Conservation (phyloP, 2,113 vertebrate genomes). For the Orycteropus afer region DNA sequence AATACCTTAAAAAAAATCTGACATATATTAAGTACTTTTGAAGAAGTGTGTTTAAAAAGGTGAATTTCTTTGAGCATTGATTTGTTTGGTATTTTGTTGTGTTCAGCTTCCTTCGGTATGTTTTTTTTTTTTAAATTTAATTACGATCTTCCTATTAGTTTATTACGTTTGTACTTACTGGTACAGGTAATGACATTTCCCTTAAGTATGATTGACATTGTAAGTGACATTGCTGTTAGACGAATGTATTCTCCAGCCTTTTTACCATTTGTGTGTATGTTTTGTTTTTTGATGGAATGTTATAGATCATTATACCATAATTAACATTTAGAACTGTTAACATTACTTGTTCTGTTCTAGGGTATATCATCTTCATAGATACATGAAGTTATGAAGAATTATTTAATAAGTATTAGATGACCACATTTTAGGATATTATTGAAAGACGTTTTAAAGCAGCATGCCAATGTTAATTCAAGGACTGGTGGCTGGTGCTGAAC, state of each 20-base stretch:
- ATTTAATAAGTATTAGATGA: background rate
- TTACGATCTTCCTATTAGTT: background rate
- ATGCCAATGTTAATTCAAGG: background rate
- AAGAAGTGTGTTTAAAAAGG: background rate
- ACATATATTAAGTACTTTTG: background rate
- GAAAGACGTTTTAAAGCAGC: background rate
- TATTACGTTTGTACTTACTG: background rate
- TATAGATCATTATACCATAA: conserved; percentile 1
- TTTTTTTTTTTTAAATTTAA: background rate
- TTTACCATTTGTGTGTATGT: background rate
- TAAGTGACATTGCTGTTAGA: background rate
- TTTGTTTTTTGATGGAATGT: background rate
- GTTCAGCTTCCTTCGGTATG: background rate
- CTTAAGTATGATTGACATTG: no score
- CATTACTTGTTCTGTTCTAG: background rate
- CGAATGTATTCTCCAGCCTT: background rate
- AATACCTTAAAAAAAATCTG: background rate
- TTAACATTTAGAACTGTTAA: background rate
- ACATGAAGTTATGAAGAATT: background rate
- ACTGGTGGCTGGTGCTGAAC: background rate
- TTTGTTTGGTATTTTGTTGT: background rate
- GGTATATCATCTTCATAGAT: background rate
- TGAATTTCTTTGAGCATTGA: background rate
- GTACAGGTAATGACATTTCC: conserved; percentile 1
- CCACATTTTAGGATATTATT: background rate